These are phyloP conservation scores for Epinephelus coioides DNA, from an alignment of 2,797 vertebrate genomes.

Conservation along the genomic window DNA sequence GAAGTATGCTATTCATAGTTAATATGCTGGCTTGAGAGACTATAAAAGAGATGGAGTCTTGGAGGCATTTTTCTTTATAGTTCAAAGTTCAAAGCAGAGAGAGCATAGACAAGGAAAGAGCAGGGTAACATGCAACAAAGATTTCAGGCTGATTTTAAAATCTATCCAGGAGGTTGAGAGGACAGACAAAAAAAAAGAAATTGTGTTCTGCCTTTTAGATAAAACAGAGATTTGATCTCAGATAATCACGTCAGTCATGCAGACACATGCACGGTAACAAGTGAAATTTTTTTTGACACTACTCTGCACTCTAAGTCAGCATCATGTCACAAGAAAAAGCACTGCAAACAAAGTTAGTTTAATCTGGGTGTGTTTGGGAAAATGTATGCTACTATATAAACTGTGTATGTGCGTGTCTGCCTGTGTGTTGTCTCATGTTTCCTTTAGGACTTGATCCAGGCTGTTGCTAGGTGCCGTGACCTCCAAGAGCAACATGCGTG, in stretches of 20 bases:
- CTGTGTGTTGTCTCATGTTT: slow-evolving; percentile 70
- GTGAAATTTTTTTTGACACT: background rate
- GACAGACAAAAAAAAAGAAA: background rate
- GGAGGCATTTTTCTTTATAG: slow-evolving; percentile 5
- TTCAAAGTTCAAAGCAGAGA: slow-evolving; percentile 12
- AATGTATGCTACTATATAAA: slow-evolving; percentile 43
- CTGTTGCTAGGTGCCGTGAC: slow-evolving; percentile 79
- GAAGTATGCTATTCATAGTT: slow-evolving; percentile 22
- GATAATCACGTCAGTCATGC: slow-evolving; percentile 8
- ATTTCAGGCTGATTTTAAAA: background rate
- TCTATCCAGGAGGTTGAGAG: background rate
- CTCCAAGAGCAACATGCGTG: slow-evolving; percentile 75
- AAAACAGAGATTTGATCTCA: slow-evolving; percentile 14
- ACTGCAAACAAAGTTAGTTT: slow-evolving; percentile 1
- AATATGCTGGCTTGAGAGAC: slow-evolving; percentile 5
- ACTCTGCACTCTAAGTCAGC: background rate
- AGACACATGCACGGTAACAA: background rate
- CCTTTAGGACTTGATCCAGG: slow-evolving; percentile 65
- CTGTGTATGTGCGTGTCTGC: slow-evolving; percentile 34
- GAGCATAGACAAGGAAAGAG: background rate
- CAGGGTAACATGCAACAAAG: background rate
- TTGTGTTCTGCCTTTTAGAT: background rate
- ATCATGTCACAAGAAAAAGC: background rate
- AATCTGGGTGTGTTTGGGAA: slow-evolving; percentile 31
- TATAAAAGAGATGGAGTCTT: background rate